phyloP scores from a whole-genome alignment of 2,113 vertebrate species.

The Copsychus sechellarum region DNA sequence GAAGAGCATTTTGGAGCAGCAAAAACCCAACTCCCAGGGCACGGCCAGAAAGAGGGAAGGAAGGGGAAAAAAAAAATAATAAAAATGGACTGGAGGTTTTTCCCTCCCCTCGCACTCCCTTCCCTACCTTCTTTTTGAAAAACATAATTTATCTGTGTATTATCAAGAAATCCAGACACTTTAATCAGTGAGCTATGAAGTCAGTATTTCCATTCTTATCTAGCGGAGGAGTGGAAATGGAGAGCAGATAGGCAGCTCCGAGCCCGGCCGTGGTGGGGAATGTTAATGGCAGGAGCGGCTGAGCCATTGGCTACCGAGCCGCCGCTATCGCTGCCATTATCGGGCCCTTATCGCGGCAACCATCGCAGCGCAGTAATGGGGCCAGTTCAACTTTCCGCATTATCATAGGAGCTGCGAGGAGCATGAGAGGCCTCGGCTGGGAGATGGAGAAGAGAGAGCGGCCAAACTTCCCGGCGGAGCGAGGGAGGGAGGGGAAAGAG shows the following conservation, averaged over 20 bases:
- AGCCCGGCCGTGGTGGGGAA: conserved; percentile 96
- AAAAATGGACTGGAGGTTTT: conserved; percentile 71
- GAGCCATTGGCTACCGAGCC: conserved; percentile 92
- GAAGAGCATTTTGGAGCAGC: background rate
- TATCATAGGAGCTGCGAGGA: conserved; percentile 98
- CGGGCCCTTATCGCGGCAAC: conserved; percentile 88
- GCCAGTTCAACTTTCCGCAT: conserved; percentile 99
- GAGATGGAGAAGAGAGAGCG: conserved; percentile 76
- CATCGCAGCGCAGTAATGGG: conserved; percentile 98
- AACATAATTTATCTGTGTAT: conserved; percentile 99
- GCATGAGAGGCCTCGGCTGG: conserved; percentile 86
- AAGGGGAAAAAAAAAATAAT: background rate
- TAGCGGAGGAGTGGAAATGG: conserved; percentile 99
- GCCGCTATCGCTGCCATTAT: conserved; percentile 91
- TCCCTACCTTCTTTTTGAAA: conserved; percentile 88
- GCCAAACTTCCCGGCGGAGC: conserved; percentile 18
- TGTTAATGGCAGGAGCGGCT: conserved; percentile 92
- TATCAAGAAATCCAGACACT: conserved; percentile 99
- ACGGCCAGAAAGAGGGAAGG: conserved; percentile 56
- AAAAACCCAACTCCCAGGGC: background rate
- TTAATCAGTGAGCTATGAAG: conserved; percentile 99
- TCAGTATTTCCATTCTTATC: conserved; percentile 99
- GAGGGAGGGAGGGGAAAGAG: background rate
- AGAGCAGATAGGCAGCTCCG: conserved; percentile 96
- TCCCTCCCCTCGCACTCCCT: conserved; percentile 68